phyloP scores from a whole-genome alignment of 1,140 invertebrate genomes.

The Mylabris phalerata region DNA sequence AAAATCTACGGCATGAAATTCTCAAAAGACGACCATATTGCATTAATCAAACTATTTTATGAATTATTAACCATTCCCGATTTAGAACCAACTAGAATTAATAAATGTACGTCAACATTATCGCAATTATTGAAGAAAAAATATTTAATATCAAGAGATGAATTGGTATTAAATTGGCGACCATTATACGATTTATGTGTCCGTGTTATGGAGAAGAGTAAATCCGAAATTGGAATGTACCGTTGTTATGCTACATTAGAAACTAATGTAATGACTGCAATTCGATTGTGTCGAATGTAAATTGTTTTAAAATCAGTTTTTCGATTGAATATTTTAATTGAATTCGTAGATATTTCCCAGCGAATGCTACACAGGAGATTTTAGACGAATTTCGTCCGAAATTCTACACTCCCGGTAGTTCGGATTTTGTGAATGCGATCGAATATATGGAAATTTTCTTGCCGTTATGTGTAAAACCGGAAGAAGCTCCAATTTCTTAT shows the following conservation, averaged over 20 bases:
- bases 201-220: conserved; percentile 34
- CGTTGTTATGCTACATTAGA: conserved; percentile 50
- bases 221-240: conserved; percentile 54
- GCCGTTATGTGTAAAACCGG: conserved; percentile 59
- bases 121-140: conserved; percentile 62
- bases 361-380: conserved; percentile 77
- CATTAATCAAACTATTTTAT: conserved; percentile 78
- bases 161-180: conserved; percentile 77
- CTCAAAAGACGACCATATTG: conserved; percentile 83
- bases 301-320: conserved; percentile 23
- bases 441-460: conserved; percentile 67
- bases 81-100: conserved; percentile 65
- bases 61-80: conserved; percentile 70
- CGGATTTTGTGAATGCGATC: conserved; percentile 53
- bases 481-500: conserved; percentile 58
- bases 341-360: conserved; percentile 63
- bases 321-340: conserved; percentile 23
- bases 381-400: conserved; percentile 74
- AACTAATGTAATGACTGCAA: conserved; percentile 43
- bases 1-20: conserved; percentile 80
- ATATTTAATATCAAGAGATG: conserved; percentile 67
- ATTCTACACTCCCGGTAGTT: conserved; percentile 61
- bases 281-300: conserved; percentile 49
- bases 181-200: conserved; percentile 69
- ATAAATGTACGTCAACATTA: conserved; percentile 58